These are phyloP conservation scores for Parazoanthus darwini DNA, from an alignment of 92 coral and sea anemone species.

Conservation along the genomic window DNA sequence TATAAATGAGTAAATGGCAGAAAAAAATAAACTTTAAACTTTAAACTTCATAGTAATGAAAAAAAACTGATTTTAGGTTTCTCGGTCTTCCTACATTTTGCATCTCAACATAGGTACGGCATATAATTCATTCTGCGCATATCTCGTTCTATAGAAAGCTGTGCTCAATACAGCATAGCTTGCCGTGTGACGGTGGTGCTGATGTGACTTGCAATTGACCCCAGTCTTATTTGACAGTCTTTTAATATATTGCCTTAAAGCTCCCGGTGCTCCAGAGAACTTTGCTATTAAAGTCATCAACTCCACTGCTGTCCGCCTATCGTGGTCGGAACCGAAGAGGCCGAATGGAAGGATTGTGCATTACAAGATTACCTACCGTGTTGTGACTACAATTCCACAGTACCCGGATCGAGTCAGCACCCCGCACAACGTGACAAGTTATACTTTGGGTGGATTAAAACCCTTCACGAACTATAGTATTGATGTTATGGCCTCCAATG, in stretches of 20 bases:
- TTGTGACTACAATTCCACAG: not conserved
- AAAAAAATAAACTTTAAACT: too few species aligned
- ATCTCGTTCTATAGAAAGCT: too few species aligned
- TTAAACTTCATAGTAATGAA: too few species aligned
- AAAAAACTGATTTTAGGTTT: not conserved
- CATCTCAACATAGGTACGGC: too few species aligned
- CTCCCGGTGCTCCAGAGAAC: constrained; percentile 43
- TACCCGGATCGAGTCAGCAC: constrained; percentile 20
- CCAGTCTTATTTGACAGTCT: too few species aligned
- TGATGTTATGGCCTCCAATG: constrained; percentile 23
- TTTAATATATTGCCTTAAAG: not conserved
- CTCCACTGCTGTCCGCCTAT: constrained; percentile 35
- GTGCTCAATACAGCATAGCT: too few species aligned
- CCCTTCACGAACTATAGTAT: constrained; percentile 36
- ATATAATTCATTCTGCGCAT: too few species aligned
- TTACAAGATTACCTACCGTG: constrained; percentile 5
- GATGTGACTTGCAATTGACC: too few species aligned
- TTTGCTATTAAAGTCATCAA: constrained; percentile 20
- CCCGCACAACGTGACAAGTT: constrained; percentile 33
- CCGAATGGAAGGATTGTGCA: constrained; percentile 31
- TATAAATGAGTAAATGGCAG: too few species aligned
- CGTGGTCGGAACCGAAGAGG: constrained; percentile 39
- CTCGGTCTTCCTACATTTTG: not conserved
- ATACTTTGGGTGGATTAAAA: constrained; percentile 10
- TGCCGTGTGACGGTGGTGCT: too few species aligned